These are phyloP conservation scores for Sebastes nivosus DNA, from an alignment of 2,797 vertebrate species.

Conservation along the genomic window DNA sequence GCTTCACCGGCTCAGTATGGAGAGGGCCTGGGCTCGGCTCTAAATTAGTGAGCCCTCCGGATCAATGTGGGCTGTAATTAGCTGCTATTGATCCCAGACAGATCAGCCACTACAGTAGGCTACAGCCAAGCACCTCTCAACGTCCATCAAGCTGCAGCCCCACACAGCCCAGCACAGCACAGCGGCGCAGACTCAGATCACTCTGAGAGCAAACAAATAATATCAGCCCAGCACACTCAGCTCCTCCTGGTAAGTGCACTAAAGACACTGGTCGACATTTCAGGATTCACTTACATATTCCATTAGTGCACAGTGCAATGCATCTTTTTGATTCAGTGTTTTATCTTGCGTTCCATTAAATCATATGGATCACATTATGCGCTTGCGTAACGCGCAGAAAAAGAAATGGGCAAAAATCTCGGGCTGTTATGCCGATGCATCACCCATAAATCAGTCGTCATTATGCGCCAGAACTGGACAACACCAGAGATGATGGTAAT, in stretches of 20 bases:
- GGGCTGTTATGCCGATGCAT: constrained; percentile 64
- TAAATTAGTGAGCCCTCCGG: constrained; percentile 80
- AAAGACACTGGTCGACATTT: constrained; percentile 71
- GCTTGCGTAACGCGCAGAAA: constrained; percentile 45
- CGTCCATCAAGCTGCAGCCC: constrained; percentile 72
- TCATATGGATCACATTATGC: constrained; percentile 66
- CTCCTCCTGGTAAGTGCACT: constrained; percentile 73
- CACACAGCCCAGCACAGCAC: constrained; percentile 13
- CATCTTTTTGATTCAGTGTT: constrained; percentile 72
- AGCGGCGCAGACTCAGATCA: constrained; percentile 63
- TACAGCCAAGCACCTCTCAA: constrained; percentile 77
- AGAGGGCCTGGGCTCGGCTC: constrained; percentile 63
- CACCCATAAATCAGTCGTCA: constrained; percentile 70
- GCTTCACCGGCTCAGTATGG: constrained; percentile 66
- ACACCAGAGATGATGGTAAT: constrained; percentile 62
- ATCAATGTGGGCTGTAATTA: constrained; percentile 85
- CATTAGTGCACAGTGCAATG: constrained; percentile 66
- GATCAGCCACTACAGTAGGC: constrained; percentile 81
- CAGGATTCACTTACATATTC: constrained; percentile 77
- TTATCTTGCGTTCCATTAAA: constrained; percentile 72
- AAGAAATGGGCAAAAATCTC: constrained; percentile 48
- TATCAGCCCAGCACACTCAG: constrained; percentile 70
- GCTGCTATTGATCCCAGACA: constrained; percentile 82
- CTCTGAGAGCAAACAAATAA: constrained; percentile 76
- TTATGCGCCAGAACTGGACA: constrained; percentile 57